Evolutionary conservation across 2,113 vertebrate genomes (phyloP).

Genomic region (Macquaria ambigua): DNA sequence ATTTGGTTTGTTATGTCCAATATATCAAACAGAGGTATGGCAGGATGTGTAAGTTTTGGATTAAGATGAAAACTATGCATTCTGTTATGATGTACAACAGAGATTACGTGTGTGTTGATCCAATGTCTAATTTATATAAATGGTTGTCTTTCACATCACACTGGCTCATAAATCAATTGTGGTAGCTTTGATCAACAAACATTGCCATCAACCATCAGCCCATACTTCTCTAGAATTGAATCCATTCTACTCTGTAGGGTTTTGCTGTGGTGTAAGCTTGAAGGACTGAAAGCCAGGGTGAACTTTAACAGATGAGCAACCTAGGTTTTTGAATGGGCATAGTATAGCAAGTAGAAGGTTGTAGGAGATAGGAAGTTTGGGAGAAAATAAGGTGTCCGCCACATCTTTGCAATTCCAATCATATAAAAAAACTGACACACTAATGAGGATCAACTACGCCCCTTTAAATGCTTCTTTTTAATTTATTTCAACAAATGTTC

Average conservation of each 20-base stretch:
- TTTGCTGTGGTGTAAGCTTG: neutral
- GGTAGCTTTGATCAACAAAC: neutral
- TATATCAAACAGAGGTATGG: neutral
- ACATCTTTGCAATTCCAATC: neutral
- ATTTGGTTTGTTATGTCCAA: slow-evolving; percentile 17
- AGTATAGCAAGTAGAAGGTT: neutral
- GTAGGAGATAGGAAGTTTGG: neutral
- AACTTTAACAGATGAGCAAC: neutral
- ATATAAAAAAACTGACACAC: neutral
- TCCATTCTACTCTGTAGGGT: neutral
- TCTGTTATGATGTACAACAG: neutral
- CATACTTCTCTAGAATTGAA: neutral
- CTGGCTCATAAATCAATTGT: neutral
- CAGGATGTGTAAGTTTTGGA: neutral
- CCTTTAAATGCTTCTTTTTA: too few species aligned
- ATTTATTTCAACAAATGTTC: neutral
- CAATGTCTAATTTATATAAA: neutral
- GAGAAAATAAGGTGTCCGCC: neutral
- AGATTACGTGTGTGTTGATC: neutral
- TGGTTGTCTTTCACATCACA: neutral
- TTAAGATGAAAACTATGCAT: neutral
- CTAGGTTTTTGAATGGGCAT: neutral
- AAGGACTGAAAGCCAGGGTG: neutral
- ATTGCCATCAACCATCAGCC: neutral
- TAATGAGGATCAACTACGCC: neutral